A percentile compares a stretch with the other conserved stretches of the same genome.
These are phyloP conservation scores for Apis mellifera DNA, from an alignment of 1,140 invertebrate genomes.

Conservation along the genomic window DNA sequence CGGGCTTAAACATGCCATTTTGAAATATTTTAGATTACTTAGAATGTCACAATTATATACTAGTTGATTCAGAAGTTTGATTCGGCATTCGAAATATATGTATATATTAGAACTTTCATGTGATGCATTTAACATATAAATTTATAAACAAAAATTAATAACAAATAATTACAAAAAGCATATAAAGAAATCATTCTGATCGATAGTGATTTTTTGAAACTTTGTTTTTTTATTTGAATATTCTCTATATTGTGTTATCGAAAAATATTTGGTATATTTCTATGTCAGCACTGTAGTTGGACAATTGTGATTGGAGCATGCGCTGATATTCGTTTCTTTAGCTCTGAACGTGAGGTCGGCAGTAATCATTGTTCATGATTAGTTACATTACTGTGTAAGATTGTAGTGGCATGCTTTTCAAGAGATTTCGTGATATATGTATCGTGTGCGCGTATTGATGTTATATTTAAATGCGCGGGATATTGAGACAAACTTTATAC, in stretches of 20 bases:
- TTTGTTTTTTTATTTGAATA: neutral
- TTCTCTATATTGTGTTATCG: conserved; percentile 9
- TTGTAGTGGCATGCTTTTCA: conserved; percentile 48
- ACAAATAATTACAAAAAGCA: neutral
- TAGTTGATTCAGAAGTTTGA: conserved; percentile 2
- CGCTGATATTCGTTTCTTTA: conserved; percentile 49
- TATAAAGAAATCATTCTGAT: neutral
- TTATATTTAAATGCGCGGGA: conserved; percentile 35
- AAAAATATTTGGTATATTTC: conserved; percentile 32
- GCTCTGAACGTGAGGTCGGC: conserved; percentile 28
- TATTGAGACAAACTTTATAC: neutral
- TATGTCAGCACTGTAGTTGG: conserved; percentile 41
- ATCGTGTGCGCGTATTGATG: conserved; percentile 37
- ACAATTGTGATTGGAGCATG: conserved; percentile 47
- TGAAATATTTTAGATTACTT: conserved; percentile 24
- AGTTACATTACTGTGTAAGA: conserved; percentile 57
- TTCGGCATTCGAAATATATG: neutral
- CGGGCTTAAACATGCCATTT: conserved; percentile 20
- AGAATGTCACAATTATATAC: conserved; percentile 14
- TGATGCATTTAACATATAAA: neutral
- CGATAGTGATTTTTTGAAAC: neutral
- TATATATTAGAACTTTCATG: neutral
- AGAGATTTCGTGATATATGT: conserved; percentile 9
- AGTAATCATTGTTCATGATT: conserved; percentile 58
- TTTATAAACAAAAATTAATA: neutral